phyloP scores from a whole-genome alignment of 1,140 invertebrate species.

The Bombus waltoni region DNA sequence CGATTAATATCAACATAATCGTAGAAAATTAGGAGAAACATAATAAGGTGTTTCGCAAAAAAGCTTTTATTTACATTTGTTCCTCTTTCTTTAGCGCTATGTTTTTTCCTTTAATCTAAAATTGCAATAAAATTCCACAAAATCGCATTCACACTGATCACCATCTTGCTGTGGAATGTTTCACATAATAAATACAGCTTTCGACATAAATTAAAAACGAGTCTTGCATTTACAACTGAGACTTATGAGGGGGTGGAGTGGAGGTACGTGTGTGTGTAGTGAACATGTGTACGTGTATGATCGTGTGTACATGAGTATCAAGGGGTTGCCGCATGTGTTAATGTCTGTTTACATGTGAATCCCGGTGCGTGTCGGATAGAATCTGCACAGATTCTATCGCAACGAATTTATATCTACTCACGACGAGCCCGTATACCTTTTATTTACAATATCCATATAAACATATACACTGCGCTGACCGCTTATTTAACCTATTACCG shows the following conservation, averaged over 20 bases:
- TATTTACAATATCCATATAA: slow-evolving; percentile 71
- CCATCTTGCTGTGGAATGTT: slow-evolving; percentile 63
- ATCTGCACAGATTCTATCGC: slow-evolving; percentile 51
- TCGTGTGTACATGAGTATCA: background rate
- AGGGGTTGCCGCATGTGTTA: background rate
- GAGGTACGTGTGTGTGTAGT: background rate
- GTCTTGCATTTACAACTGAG: slow-evolving; percentile 65
- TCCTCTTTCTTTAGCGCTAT: slow-evolving; percentile 62
- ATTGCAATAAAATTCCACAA: slow-evolving; percentile 69
- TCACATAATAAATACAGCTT: slow-evolving; percentile 69
- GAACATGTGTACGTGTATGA: background rate
- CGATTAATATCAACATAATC: background rate
- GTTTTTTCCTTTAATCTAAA: slow-evolving; percentile 60
- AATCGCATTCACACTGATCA: slow-evolving; percentile 58
- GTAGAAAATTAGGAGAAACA: slow-evolving; percentile 33
- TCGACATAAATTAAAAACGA: slow-evolving; percentile 68
- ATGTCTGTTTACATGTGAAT: slow-evolving; percentile 38
- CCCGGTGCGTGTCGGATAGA: slow-evolving; percentile 29
- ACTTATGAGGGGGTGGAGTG: background rate
- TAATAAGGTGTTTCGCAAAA: slow-evolving; percentile 63
- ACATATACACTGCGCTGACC: slow-evolving; percentile 66
- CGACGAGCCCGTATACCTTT: slow-evolving; percentile 66
- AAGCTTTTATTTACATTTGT: slow-evolving; percentile 72
- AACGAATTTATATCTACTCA: slow-evolving; percentile 59
- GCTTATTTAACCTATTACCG: slow-evolving; percentile 60